Conservation (phyloP, 2,888 invertebrate species). For the Dysmachus trigonus region DNA sequence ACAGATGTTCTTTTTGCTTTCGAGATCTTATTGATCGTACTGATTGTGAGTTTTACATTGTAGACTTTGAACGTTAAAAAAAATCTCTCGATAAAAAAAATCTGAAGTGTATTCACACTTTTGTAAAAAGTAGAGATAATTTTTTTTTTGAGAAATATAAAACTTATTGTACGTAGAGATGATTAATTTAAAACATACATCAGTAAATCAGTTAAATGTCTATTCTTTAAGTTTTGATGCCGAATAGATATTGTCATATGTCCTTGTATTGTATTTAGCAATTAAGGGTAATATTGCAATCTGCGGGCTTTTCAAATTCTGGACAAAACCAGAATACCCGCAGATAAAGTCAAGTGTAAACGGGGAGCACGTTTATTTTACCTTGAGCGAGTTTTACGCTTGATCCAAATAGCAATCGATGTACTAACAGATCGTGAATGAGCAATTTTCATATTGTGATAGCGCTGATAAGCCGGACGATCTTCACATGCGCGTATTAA, state of each 20-base stretch:
- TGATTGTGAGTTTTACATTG: not conserved
- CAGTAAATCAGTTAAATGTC: no score
- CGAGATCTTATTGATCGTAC: no score
- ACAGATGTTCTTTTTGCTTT: not conserved
- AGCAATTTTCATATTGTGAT: slow-evolving; percentile 8
- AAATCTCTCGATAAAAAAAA: not conserved
- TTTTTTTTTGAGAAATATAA: not conserved
- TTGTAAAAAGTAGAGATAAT: not conserved
- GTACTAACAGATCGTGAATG: slow-evolving; percentile 34
- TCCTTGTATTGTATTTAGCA: not conserved
- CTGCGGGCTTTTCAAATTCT: not conserved
- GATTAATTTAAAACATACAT: not conserved
- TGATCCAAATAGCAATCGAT: slow-evolving; percentile 25
- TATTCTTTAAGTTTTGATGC: no score
- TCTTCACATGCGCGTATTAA: slow-evolving; percentile 12
- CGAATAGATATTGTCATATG: not conserved
- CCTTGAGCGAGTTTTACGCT: slow-evolving; percentile 7
- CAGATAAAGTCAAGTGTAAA: not conserved
- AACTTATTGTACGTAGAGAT: no score
- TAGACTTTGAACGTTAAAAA: not conserved
- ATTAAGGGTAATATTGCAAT: not conserved
- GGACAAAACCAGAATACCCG: not conserved
- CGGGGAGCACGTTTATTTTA: not conserved
- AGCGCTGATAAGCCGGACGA: not conserved
- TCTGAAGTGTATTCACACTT: not conserved